A percentile compares a stretch with the other conserved stretches of the same genome.
phyloP scores from a whole-genome alignment of 2,888 invertebrate genomes.

The Isotomurus palustris region DNA sequence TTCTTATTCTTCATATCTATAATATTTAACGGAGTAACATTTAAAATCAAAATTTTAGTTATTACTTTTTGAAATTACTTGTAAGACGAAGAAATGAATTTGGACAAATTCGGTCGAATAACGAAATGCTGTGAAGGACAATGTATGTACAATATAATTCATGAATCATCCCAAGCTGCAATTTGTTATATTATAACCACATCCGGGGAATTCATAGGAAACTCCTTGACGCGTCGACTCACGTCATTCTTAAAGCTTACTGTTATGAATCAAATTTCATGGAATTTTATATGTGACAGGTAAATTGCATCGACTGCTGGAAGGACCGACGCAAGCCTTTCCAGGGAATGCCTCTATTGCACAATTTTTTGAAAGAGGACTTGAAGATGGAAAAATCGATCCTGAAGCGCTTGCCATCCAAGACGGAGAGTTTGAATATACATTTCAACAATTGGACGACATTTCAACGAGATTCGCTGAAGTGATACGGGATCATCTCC shows the following conservation, averaged over 20 bases:
- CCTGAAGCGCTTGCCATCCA: conserved; percentile 17
- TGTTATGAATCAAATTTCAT: too few relatives aligned
- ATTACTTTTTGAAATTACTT: not conserved
- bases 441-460: conserved; percentile 14
- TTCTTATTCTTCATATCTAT: too few relatives aligned
- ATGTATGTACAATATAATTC: not conserved
- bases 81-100: not conserved
- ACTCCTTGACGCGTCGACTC: too few relatives aligned
- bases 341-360: conserved; percentile 25
- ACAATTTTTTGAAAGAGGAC: conserved; percentile 21
- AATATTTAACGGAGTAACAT: too few relatives aligned
- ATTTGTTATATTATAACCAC: too few relatives aligned
- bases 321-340: conserved; percentile 21
- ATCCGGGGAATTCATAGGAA: too few relatives aligned
- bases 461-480: conserved; percentile 20
- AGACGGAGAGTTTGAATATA: conserved; percentile 18
- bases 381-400: conserved; percentile 13
- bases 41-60: not conserved
- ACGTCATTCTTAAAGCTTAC: too few relatives aligned
- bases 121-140: not conserved
- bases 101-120: not conserved
- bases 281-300: too few relatives aligned
- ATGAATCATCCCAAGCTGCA: too few relatives aligned
- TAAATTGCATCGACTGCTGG: conserved; percentile 2
- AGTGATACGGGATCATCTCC: conserved; percentile 6